Conservation (phyloP, 2,113 vertebrate species). For the Merops nubicus region DNA sequence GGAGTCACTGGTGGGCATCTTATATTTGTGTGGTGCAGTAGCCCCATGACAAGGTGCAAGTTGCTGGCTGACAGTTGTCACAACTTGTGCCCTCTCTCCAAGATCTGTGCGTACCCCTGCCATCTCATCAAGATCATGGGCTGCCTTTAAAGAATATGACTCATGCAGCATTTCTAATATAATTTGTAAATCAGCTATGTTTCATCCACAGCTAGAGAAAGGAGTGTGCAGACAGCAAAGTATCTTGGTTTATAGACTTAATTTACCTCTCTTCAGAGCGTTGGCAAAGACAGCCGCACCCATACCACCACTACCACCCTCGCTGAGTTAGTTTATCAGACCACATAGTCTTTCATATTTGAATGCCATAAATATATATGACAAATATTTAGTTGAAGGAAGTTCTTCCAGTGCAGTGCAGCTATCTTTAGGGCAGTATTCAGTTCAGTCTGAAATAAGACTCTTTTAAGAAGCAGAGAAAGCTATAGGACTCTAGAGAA, state of each 20-base stretch:
- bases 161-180: not conserved
- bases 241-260: not conserved
- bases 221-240: not conserved
- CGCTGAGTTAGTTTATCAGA: not conserved
- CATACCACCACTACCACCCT: fast-evolving
- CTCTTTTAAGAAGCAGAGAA: not conserved
- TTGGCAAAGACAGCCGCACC: not conserved
- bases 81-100: not conserved
- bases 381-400: not conserved
- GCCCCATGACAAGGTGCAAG: not conserved
- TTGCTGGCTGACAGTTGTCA: not conserved
- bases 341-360: not conserved
- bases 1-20: fast-evolving
- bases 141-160: not conserved
- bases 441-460: not conserved
- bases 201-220: not conserved
- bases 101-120: fast-evolving
- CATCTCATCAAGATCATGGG: not conserved
- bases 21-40: not conserved
- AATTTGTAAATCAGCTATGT: not conserved
- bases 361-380: not conserved
- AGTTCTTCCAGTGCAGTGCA: not conserved
- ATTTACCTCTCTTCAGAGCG: not conserved
- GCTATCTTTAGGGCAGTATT: not conserved
- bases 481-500: not conserved